Evolutionary conservation across 2,113 vertebrate species (phyloP).

Genomic region (Spizaetus ornatus): DNA sequence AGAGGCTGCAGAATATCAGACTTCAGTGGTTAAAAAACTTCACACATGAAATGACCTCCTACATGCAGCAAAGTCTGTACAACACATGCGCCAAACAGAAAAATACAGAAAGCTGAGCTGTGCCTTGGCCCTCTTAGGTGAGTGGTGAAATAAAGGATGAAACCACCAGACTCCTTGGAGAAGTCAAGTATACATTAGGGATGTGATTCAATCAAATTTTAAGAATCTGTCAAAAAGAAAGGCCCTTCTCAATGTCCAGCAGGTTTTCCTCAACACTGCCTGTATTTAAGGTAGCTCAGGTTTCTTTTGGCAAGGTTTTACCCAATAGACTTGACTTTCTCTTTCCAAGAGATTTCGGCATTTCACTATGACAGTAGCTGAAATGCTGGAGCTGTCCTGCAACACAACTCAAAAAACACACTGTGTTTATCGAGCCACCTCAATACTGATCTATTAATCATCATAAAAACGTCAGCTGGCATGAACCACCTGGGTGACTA

Average conservation of each 20-base stretch:
- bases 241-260: neutral
- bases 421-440: neutral
- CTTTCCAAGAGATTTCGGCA: neutral
- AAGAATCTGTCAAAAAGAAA: neutral
- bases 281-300: neutral
- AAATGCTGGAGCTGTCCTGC: neutral
- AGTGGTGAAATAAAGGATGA: neutral
- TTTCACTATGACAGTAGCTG: neutral
- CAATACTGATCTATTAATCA: neutral
- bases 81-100: neutral
- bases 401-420: neutral
- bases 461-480: neutral
- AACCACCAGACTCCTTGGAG: neutral
- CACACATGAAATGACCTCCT: neutral
- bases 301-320: neutral
- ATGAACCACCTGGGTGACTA: neutral
- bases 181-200: neutral
- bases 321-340: neutral
- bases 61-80: rapidly evolving
- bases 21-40: neutral
- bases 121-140: neutral
- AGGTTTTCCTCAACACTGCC: neutral
- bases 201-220: neutral
- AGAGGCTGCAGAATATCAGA: neutral
- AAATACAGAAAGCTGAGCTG: neutral